Evolutionary conservation across 2,797 vertebrate genomes (phyloP), one percentile per base, ranked within the genome.

Genomic region (Microcaecilia unicolor): DNA sequence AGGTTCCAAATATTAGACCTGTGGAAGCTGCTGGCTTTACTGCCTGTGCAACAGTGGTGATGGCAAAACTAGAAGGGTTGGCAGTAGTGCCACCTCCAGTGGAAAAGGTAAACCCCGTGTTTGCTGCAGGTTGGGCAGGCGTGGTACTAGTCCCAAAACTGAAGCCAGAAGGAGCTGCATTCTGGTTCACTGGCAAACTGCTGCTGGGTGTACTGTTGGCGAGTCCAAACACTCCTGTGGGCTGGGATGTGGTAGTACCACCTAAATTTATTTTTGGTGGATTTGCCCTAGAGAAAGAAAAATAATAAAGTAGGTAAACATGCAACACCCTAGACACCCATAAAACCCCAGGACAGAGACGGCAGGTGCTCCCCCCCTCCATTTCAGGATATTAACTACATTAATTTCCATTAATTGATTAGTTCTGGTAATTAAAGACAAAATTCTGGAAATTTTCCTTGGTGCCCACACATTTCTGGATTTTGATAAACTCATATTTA

Each of bases 251-350:
- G 37, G 85, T 10, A 9, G 80, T 13, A 1, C 69, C 23, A 7
- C 64, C 60, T 32, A 90, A 42, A 34, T 42, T 83, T 5, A 92
- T 58, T 7, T 90, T 84, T 1, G 80, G 52, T 2, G 72, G 16
- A 6, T 21, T 63, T 9, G 64, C 28, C 30, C 74, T 83, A 22
- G 5, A 28, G 1, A 19, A 18, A 18, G 12, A 35, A 44, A 23
- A 12, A 31, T 3, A 10, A 23, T 17, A 21, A 7, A n/a, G n/a
- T n/a, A n/a, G n/a, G n/a, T n/a, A n/a, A n/a, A n/a, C n/a, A n/a
- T n/a, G n/a, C n/a, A n/a, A n/a, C n/a, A n/a, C n/a, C n/a, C n/a
- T n/a, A n/a, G n/a, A n/a, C n/a, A n/a, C n/a, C n/a, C n/a, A n/a
- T n/a, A n/a, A n/a, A n/a, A n/a, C n/a, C n/a, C n/a, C n/a, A n/a